Conservation (phyloP, 2,797 vertebrate genomes). For the Garrulus glandarius region DNA sequence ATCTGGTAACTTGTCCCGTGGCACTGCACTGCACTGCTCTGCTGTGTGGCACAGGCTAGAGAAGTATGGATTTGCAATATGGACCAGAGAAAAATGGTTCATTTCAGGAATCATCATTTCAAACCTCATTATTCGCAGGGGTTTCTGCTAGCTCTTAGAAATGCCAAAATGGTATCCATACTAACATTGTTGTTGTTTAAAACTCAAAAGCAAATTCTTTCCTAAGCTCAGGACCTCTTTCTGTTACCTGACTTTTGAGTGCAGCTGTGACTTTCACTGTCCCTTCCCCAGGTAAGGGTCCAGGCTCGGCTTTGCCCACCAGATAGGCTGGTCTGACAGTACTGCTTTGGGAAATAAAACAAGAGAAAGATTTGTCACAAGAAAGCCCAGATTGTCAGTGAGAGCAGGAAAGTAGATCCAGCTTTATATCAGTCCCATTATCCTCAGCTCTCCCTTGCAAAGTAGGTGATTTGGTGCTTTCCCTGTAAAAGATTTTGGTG, state of each 20-base stretch:
- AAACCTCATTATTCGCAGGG: not conserved
- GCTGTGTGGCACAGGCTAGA: not conserved
- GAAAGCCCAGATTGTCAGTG: not conserved
- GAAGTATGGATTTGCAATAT: not conserved
- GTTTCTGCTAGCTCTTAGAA: not conserved
- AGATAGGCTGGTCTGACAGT: not conserved
- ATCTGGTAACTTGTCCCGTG: not conserved
- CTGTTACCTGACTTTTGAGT: not conserved
- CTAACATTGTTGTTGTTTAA: not conserved
- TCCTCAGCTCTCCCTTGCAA: not conserved
- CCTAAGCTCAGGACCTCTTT: not conserved
- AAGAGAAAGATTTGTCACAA: not conserved
- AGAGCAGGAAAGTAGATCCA: not conserved
- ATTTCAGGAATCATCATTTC: not conserved
- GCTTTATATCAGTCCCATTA: not conserved
- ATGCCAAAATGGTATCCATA: not conserved
- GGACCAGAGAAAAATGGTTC: not conserved
- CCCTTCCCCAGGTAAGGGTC: not conserved
- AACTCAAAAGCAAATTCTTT: not conserved
- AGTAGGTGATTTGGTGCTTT: not conserved
- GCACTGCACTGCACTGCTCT: not conserved
- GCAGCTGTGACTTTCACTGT: not conserved
- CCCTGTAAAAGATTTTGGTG: not conserved
- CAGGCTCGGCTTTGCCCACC: not conserved
- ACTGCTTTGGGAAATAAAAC: not conserved